These are phyloP conservation scores for Catamblyrhynchus diadema DNA, from an alignment of 2,797 vertebrate species.

Conservation along the genomic window DNA sequence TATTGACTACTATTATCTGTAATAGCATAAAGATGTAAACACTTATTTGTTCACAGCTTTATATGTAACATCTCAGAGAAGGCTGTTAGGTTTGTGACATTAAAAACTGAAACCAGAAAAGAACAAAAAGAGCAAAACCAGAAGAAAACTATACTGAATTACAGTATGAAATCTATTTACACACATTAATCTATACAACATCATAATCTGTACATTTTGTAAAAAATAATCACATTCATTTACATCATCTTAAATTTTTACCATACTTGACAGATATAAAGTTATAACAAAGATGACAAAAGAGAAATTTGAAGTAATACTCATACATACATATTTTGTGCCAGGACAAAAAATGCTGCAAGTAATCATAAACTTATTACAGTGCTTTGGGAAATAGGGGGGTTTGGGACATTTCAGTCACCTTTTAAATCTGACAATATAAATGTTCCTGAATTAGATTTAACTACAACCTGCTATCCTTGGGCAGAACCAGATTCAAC, in stretches of 20 bases:
- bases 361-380: neutral
- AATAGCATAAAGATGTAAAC: slow-evolving; percentile 53
- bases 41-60: slow-evolving; percentile 43
- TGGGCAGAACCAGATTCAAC: neutral
- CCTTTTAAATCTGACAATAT: neutral
- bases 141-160: neutral
- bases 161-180: slow-evolving; percentile 61
- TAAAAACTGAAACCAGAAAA: slow-evolving; percentile 7
- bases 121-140: neutral
- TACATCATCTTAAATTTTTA: slow-evolving; percentile 36
- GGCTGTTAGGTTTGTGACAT: neutral
- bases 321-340: neutral
- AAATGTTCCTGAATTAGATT: neutral
- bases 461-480: neutral
- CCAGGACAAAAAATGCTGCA: neutral
- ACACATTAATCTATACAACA: slow-evolving; percentile 48
- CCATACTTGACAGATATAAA: slow-evolving; percentile 2
- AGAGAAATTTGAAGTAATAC: neutral
- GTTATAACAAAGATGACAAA: neutral
- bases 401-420: neutral
- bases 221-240: slow-evolving; percentile 61
- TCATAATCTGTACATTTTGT: slow-evolving; percentile 54
- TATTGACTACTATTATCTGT: neutral
- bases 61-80: slow-evolving; percentile 1
- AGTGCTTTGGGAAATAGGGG: neutral